A percentile compares a stretch with the other conserved stretches of the same genome.
Conservation (phyloP, 2,888 invertebrate species). For the Drosophila aldrichi region DNA sequence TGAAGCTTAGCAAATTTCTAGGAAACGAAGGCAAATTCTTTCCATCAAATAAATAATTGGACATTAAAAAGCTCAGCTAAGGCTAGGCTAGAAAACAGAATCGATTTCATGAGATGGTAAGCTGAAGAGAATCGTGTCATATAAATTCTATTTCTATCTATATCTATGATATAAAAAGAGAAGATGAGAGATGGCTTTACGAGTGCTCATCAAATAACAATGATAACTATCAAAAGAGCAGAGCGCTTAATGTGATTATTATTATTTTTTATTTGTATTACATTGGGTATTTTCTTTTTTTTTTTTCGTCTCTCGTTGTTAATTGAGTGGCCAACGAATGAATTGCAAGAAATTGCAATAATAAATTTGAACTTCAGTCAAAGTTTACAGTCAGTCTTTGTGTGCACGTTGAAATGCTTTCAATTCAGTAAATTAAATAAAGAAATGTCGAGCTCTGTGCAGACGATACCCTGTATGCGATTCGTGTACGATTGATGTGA, state of each 20-base stretch:
- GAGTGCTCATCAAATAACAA: slow-evolving; percentile 9
- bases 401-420: slow-evolving; percentile 36
- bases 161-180: not conserved
- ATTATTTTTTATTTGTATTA: slow-evolving; percentile 10
- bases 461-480: not conserved
- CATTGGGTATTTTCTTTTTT: slow-evolving; percentile 20
- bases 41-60: not conserved
- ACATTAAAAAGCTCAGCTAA: slow-evolving; percentile 5
- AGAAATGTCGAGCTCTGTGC: not conserved
- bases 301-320: slow-evolving; percentile 28
- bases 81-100: not conserved
- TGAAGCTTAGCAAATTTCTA: not conserved
- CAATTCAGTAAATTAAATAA: slow-evolving; percentile 24
- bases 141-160: not conserved
- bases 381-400: slow-evolving; percentile 51
- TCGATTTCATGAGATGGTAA: not conserved
- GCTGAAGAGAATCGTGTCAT: not conserved
- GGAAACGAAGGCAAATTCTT: not conserved
- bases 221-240: slow-evolving; percentile 8
- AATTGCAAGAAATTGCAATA: slow-evolving; percentile 36
- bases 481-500: too few species aligned
- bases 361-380: slow-evolving; percentile 45
- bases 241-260: slow-evolving; percentile 18
- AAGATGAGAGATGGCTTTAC: not conserved
- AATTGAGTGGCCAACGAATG: slow-evolving; percentile 24